Evolutionary conservation across 1,140 invertebrate genomes (phyloP).

Genomic region (Phocides pigmalion): DNA sequence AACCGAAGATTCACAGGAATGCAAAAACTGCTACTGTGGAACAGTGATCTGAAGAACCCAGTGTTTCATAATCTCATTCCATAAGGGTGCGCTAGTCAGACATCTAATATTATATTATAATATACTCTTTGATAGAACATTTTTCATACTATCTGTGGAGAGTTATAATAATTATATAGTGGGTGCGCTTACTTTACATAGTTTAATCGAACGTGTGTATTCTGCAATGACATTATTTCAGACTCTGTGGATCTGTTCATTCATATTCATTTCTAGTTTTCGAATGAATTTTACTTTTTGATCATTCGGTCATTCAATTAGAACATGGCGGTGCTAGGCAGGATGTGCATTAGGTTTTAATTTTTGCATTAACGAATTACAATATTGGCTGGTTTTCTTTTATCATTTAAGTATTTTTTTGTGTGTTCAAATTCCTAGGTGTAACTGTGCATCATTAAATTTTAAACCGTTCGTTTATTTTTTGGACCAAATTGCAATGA

Average conservation of each 20-base stretch:
- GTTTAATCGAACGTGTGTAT: neutral
- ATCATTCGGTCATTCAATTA: conserved; percentile 61
- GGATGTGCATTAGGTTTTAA: conserved; percentile 77
- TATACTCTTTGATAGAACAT: too few species aligned
- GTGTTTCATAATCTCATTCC: too few species aligned
- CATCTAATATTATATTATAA: too few species aligned
- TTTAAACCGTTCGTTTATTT: conserved; percentile 40
- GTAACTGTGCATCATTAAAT: conserved; percentile 36
- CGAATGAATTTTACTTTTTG: conserved; percentile 31
- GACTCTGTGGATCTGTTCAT: conserved; percentile 20
- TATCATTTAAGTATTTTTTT: conserved; percentile 36
- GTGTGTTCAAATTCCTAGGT: conserved; percentile 35
- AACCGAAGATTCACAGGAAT: too few species aligned
- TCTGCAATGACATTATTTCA: neutral
- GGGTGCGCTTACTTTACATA: too few species aligned
- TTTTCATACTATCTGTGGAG: too few species aligned
- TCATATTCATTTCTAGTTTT: neutral
- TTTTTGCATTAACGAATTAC: conserved; percentile 70
- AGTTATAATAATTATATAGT: too few species aligned
- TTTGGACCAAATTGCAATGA: conserved; percentile 72
- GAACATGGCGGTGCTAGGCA: conserved; percentile 81
- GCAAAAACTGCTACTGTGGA: too few species aligned
- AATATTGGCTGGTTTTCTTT: conserved; percentile 44
- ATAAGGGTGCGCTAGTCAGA: too few species aligned
- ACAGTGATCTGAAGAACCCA: too few species aligned